Base-by-base conservation (phyloP, 2,888 invertebrate genomes). In the Junonia oenone region DNA sequence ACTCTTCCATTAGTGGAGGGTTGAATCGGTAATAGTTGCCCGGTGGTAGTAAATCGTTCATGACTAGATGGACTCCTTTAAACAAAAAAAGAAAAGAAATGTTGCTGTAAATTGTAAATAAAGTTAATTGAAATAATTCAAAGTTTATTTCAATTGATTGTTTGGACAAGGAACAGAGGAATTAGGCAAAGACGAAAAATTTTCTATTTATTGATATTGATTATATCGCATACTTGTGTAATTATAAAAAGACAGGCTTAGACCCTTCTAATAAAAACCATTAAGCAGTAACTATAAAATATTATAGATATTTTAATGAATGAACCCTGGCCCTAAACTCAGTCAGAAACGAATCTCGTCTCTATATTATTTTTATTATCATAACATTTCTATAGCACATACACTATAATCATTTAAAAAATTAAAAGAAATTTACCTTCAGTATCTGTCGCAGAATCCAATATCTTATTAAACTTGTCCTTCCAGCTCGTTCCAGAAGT, bases 391-490 rank as follows among this genome's bases (percentile, higher is more conserved):
- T 29, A 29, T 29, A n/a, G n/a, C n/a, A n/a, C n/a, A n/a, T 29
- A 8, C 8, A 2, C 8, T 29, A 29, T 2, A 29, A 29, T 8
- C 11, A 29, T 29, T 29, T 29, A 29, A 26, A 33, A n/a, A 33
- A 33, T n/a, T 33, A 33, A 33, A 8, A 29, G 9, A 29, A 29
- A 29, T 0, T 63, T 76, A 94, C 95, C 94, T 92, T 97, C 96
- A 8, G 96, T 97, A 72, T 97, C 96, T 0, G 96, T 96, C 5
- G 97, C 97, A 62, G 95, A 95, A 73, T 96, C 96, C 35, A 97
- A 83, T 51, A 97, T 95, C 78, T 94, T 95, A 67, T 93, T 90
- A 69, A 97, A 94, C 80, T 96, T 96, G 64, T 94, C 94, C 76
- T 92, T 94, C 93, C 96, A 94, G 27, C 93, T 93, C 37, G 90